These are phyloP conservation scores for Lordiphosa collinella DNA, from an alignment of 1,140 invertebrate genomes.

Conservation along the genomic window DNA sequence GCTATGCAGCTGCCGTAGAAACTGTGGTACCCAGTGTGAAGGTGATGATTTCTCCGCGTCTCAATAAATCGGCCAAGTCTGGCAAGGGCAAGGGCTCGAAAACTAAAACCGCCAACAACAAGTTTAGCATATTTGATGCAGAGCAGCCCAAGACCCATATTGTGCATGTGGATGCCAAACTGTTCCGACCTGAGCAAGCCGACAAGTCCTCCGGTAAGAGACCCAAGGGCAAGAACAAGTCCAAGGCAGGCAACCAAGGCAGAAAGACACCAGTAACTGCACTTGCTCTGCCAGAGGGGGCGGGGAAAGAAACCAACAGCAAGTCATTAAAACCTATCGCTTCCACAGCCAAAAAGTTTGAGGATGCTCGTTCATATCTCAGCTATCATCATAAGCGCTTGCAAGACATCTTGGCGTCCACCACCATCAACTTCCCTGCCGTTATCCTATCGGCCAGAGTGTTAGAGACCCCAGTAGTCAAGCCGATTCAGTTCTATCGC, in stretches of 20 bases:
- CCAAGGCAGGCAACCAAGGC: not conserved
- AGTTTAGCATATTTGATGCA: constrained; percentile 31
- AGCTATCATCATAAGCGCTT: constrained; percentile 32
- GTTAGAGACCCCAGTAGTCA: not conserved
- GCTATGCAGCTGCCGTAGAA: constrained; percentile 44
- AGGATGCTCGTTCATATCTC: constrained; percentile 31
- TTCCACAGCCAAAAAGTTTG: not conserved
- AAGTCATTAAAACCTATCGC: not conserved
- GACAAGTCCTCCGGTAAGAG: not conserved
- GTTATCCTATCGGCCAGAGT: not conserved
- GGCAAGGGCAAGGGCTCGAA: constrained; percentile 7
- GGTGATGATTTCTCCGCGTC: constrained; percentile 38
- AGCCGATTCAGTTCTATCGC: constrained; percentile 10
- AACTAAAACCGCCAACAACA: constrained; percentile 18
- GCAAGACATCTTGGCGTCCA: constrained; percentile 29
- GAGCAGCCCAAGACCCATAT: constrained; percentile 42
- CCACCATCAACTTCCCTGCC: constrained; percentile 20
- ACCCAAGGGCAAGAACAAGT: constrained; percentile 4
- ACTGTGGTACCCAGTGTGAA: constrained; percentile 14
- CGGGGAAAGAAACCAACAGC: no score
- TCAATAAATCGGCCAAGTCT: constrained; percentile 19
- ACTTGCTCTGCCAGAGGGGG: not conserved
- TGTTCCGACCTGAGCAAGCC: constrained; percentile 1
- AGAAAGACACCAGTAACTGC: constrained; percentile 4
- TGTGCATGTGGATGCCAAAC: constrained; percentile 24